These are phyloP conservation scores for Hippocampus kuda DNA, from an alignment of 2,797 vertebrate species.

Conservation along the genomic window DNA sequence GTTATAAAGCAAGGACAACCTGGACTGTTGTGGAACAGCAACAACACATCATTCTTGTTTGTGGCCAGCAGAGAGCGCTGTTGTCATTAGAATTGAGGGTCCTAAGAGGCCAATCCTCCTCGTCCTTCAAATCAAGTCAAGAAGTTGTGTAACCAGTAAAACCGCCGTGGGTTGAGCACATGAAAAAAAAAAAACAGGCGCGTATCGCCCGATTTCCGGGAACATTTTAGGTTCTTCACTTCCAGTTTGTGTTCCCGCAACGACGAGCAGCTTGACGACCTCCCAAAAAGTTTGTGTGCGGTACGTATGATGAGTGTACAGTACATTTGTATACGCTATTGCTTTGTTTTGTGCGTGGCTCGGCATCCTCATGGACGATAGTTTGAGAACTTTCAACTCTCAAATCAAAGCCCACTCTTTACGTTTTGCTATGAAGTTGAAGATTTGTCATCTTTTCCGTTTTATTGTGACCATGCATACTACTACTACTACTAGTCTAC, in stretches of 20 bases:
- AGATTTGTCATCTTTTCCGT: neutral
- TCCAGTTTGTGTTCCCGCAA: neutral
- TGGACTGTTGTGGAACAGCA: neutral
- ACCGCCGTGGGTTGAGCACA: slow-evolving; percentile 8
- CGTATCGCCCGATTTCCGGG: slow-evolving; percentile 46
- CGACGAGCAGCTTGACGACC: slow-evolving; percentile 13
- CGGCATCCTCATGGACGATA: neutral
- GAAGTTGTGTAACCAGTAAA: slow-evolving; percentile 51
- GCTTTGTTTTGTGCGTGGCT: neutral
- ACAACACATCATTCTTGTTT: neutral
- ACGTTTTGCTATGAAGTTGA: neutral
- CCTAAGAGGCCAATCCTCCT: no score
- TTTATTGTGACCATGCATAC: neutral
- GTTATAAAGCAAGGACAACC: neutral
- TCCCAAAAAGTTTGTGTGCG: slow-evolving; percentile 7
- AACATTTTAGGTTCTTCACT: slow-evolving; percentile 13
- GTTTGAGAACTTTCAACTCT: neutral
- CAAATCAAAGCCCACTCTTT: neutral
- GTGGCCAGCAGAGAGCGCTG: slow-evolving; percentile 47
- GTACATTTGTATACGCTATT: neutral
- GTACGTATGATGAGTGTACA: slow-evolving; percentile 31
- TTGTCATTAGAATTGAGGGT: slow-evolving; percentile 32
- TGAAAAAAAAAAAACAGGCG: slow-evolving; percentile 8
- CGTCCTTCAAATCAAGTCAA: neutral
- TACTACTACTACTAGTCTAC: neutral